A percentile compares a stretch with the other conserved stretches of the same genome.
These are phyloP conservation scores for Xenopus laevis DNA, from an alignment of 2,113 vertebrate species.

Conservation along the genomic window DNA sequence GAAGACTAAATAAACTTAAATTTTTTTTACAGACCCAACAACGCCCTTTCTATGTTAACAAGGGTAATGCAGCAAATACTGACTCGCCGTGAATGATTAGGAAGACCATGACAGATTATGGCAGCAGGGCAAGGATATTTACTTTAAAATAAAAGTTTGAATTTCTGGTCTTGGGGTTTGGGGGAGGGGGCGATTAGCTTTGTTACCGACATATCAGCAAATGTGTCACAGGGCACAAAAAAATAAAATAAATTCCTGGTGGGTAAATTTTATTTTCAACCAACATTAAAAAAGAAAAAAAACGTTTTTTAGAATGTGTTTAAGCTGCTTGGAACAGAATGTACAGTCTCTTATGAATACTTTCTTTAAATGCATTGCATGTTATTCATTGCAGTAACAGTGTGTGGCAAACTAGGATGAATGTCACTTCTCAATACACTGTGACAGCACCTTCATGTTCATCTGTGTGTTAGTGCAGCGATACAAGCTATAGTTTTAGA, in stretches of 20 bases:
- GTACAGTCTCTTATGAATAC: too few species aligned
- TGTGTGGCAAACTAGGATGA: slow-evolving; percentile 24
- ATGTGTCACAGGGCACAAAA: too few species aligned
- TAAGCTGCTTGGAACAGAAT: neutral
- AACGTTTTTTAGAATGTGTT: slow-evolving; percentile 38
- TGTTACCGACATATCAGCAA: neutral
- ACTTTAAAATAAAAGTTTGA: neutral
- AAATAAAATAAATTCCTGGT: too few species aligned
- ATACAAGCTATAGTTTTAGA: too few species aligned
- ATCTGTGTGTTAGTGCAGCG: too few species aligned
- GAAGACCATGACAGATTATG: slow-evolving; percentile 11
- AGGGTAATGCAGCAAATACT: slow-evolving; percentile 67
- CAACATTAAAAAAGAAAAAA: too few species aligned
- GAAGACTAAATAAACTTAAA: too few species aligned
- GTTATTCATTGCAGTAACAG: slow-evolving; percentile 5
- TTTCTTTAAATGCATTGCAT: too few species aligned
- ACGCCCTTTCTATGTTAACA: slow-evolving; percentile 75
- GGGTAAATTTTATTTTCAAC: too few species aligned
- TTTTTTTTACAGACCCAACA: slow-evolving; percentile 66
- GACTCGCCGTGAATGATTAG: slow-evolving; percentile 66
- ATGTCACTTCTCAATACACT: slow-evolving; percentile 11
- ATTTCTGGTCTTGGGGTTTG: slow-evolving; percentile 42
- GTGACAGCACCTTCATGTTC: neutral
- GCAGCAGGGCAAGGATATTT: slow-evolving; percentile 22
- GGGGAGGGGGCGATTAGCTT: neutral